Evolutionary conservation across 2,888 invertebrate species (phyloP).

Genomic region (Polyommatus iphigenia): DNA sequence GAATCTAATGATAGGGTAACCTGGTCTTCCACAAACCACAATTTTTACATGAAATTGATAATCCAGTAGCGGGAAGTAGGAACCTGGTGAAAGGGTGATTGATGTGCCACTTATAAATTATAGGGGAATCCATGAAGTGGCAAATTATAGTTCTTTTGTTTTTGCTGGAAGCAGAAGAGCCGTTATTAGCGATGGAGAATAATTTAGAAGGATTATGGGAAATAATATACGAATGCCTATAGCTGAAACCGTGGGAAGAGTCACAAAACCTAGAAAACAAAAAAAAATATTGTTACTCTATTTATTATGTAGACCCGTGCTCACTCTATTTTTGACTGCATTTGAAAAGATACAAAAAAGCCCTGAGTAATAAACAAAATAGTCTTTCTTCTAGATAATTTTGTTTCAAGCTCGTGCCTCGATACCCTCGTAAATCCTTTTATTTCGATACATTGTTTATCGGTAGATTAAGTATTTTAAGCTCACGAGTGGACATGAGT

Average conservation of each 20-base stretch:
- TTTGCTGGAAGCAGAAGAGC: not conserved
- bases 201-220: not conserved
- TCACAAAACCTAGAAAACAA: not conserved
- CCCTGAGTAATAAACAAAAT: not conserved
- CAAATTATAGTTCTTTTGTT: constrained; percentile 14
- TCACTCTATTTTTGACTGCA: not conserved
- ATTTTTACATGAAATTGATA: constrained; percentile 2
- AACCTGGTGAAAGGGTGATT: constrained; percentile 12
- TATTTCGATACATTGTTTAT: not conserved
- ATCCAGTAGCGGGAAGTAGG: constrained; percentile 1
- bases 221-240: not conserved
- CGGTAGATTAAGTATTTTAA: not conserved
- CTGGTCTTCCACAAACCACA: not conserved
- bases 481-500: not conserved
- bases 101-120: constrained; percentile 15
- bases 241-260: not conserved
- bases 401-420: not conserved
- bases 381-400: not conserved
- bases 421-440: not conserved
- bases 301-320: not conserved
- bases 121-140: constrained; percentile 21
- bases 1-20: not conserved
- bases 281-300: too few species aligned
- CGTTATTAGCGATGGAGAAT: not conserved
- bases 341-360: not conserved